These are phyloP conservation scores for Parotia lawesii DNA, from an alignment of 2,113 vertebrate genomes.

Conservation along the genomic window DNA sequence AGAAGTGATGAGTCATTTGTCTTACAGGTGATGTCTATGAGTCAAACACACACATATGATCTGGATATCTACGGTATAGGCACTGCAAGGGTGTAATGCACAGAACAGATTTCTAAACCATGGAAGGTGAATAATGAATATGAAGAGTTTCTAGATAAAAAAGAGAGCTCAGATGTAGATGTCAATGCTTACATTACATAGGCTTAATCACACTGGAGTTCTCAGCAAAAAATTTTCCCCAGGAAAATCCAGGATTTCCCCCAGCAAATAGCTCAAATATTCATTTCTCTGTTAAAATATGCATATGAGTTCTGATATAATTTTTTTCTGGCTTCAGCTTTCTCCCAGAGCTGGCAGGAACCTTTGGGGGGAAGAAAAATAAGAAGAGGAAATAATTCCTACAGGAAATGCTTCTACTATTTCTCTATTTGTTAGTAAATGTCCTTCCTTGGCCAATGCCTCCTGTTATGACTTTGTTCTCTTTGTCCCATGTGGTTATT, in stretches of 20 bases:
- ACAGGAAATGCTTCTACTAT: neutral
- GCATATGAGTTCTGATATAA: neutral
- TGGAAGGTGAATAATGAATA: neutral
- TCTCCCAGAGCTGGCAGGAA: neutral
- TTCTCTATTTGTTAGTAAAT: neutral
- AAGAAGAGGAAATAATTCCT: neutral
- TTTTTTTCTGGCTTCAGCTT: neutral
- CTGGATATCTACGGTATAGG: neutral
- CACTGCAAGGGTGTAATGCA: neutral
- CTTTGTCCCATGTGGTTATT: neutral
- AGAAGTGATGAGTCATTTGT: neutral
- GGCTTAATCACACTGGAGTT: neutral
- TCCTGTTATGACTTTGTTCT: neutral
- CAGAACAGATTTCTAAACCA: neutral
- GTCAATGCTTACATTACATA: neutral
- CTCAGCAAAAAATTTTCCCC: neutral
- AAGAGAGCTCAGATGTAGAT: neutral
- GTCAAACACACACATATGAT: neutral
- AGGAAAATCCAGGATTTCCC: neutral
- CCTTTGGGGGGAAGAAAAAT: accelerated
- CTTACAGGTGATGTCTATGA: accelerated
- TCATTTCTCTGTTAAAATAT: neutral
- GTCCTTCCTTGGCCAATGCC: neutral
- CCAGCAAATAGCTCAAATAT: neutral
- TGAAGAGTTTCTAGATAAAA: neutral